These are phyloP conservation scores for Anabas testudineus DNA, from an alignment of 2,797 vertebrate species.

Conservation along the genomic window DNA sequence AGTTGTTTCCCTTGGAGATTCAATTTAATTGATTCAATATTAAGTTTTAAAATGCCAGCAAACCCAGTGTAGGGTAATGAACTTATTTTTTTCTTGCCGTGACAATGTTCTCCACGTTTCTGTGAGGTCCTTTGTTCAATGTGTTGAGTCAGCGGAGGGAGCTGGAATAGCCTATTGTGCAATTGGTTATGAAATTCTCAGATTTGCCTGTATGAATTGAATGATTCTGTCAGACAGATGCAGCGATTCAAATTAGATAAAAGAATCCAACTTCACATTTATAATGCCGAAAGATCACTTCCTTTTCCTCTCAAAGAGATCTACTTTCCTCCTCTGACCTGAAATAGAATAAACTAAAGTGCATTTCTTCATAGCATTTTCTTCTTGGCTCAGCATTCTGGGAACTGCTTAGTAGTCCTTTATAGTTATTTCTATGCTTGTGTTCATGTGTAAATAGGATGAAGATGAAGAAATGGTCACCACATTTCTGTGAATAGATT, in stretches of 20 bases:
- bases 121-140: conserved; percentile 41
- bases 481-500: conserved; percentile 35
- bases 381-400: conserved; percentile 50
- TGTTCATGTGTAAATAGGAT: conserved; percentile 54
- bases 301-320: conserved; percentile 46
- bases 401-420: conserved; percentile 56
- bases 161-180: conserved; percentile 43
- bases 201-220: conserved; percentile 50
- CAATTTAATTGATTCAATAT: conserved; percentile 37
- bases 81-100: conserved; percentile 8
- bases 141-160: conserved; percentile 32
- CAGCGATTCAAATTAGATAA: conserved; percentile 63
- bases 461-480: conserved; percentile 27
- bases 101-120: conserved; percentile 46
- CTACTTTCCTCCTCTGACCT: conserved; percentile 63
- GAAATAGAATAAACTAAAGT: conserved; percentile 49
- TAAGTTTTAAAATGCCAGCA: conserved; percentile 26
- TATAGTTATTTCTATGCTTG: conserved; percentile 51
- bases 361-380: conserved; percentile 40
- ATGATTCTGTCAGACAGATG: conserved; percentile 59
- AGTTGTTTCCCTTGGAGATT: conserved; percentile 34
- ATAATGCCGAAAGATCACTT: conserved; percentile 57
- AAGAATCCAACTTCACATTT: conserved; percentile 43
- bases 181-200: conserved; percentile 43
- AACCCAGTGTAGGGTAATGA: background rate